These are phyloP conservation scores for Phyllotis vaccarum DNA, from an alignment of 2,797 vertebrate species.

Conservation along the genomic window DNA sequence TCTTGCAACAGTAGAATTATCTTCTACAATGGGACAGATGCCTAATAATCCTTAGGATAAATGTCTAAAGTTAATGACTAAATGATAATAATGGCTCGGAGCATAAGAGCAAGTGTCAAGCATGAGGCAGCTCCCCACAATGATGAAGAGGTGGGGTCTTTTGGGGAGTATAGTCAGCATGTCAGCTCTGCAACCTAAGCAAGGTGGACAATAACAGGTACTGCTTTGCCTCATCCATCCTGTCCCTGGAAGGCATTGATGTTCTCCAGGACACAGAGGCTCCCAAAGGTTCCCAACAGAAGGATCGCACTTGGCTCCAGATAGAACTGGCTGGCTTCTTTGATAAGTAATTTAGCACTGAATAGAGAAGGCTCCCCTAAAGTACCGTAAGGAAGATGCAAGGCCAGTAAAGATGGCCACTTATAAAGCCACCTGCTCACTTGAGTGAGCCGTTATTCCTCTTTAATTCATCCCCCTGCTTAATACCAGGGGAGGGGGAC, in stretches of 20 bases:
- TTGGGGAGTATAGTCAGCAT: not conserved
- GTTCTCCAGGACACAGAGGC: not conserved
- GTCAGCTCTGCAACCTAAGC: not conserved
- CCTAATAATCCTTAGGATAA: not conserved
- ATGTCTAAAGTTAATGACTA: not conserved
- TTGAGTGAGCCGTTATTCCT: not conserved
- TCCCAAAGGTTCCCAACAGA: constrained; percentile 17
- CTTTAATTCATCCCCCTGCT: not conserved
- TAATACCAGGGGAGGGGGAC: not conserved
- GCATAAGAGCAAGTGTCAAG: not conserved
- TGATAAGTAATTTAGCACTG: constrained; percentile 39
- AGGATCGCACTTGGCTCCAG: not conserved
- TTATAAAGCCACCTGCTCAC: constrained; percentile 30
- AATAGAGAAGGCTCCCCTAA: not conserved
- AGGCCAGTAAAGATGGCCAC: not conserved
- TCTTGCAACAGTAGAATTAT: not conserved
- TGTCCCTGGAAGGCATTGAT: not conserved
- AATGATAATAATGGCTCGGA: not conserved
- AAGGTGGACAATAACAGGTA: not conserved
- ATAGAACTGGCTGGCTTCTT: not conserved
- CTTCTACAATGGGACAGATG: not conserved
- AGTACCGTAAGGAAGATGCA: not conserved
- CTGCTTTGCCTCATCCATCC: not conserved
- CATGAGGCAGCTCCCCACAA: not conserved
- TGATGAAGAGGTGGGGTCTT: too few species aligned